Evolutionary conservation across 2,888 invertebrate genomes (phyloP), one percentile per base, ranked within the genome.

Genomic region (Galerucella pusilla): DNA sequence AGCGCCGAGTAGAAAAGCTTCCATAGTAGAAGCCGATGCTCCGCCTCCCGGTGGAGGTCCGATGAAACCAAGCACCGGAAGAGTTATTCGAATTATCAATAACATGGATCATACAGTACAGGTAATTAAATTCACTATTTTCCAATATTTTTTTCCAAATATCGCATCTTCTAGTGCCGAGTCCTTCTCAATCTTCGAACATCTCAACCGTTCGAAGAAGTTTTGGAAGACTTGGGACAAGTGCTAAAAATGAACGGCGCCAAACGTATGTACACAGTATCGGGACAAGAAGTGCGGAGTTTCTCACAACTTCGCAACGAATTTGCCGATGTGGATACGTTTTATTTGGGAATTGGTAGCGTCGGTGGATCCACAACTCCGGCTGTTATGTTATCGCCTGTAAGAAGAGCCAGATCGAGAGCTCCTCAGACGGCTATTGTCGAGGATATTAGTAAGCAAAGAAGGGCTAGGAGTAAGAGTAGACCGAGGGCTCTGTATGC

Each of bases 261-360:
- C 79, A 95, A 95, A 87, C 91, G 94, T 86, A 96, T 97, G 94
- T 97, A 95, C 88, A 97, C 97, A 46, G 94, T 96, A 65, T 93
- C 94, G 52, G 96, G 96, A 52, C 96, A 96, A 90, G 96, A 97
- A 93, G 97, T 97, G 3, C 91, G 96, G 82, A 97, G 97, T 87
- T 98, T 97, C 87, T 97, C 97, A 0, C 97, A 97, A 84, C 89
- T 98, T 70, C 91, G 97, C 66, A 96, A 97, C 86, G 97, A 97
- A 86, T 96, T 97, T 85, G 94, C 95, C 14, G 96, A 96, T 83
- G 93, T 96, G 71, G 96, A 97, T 86, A 96, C 96, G 5, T 97
- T 97, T 88, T 96, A 96, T 86, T 89, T 97, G 85, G 93, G 94
- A 12, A 88, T 89, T 5, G 90, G 90, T 2, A 83, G 86, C 20